These are phyloP conservation scores for Elanoides forficatus DNA, from an alignment of 2,113 vertebrate genomes.

Conservation along the genomic window DNA sequence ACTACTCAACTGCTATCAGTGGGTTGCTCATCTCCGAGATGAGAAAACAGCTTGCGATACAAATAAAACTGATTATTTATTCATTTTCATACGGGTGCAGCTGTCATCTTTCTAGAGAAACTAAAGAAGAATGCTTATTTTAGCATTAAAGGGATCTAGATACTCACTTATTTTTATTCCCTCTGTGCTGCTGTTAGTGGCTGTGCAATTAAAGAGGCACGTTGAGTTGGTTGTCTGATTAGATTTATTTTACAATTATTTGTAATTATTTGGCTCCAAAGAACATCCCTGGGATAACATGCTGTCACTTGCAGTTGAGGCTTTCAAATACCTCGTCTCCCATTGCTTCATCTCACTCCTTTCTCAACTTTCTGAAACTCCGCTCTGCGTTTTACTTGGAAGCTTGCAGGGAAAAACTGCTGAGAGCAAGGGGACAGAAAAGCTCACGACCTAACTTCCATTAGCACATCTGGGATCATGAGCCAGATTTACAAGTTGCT, in stretches of 20 bases:
- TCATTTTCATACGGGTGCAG: neutral
- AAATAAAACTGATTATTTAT: slow-evolving; percentile 36
- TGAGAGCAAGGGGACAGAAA: neutral
- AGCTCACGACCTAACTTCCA: neutral
- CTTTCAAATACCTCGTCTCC: neutral
- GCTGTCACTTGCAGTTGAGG: neutral
- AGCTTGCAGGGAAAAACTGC: neutral
- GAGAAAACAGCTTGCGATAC: neutral
- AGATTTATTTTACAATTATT: neutral
- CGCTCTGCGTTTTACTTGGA: neutral
- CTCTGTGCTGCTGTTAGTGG: neutral
- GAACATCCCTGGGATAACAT: neutral
- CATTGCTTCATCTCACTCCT: neutral
- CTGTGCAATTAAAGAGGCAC: neutral
- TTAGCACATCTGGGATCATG: accelerated
- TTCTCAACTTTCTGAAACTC: neutral
- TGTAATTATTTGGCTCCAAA: neutral
- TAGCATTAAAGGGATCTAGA: neutral
- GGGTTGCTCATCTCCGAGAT: neutral
- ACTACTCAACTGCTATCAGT: neutral
- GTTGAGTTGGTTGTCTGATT: neutral
- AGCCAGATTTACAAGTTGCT: neutral
- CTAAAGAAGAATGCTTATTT: neutral
- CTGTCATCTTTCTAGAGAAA: neutral
- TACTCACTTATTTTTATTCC: neutral